Conservation (phyloP, 1,140 invertebrate genomes). For the Heliconius melpomene region DNA sequence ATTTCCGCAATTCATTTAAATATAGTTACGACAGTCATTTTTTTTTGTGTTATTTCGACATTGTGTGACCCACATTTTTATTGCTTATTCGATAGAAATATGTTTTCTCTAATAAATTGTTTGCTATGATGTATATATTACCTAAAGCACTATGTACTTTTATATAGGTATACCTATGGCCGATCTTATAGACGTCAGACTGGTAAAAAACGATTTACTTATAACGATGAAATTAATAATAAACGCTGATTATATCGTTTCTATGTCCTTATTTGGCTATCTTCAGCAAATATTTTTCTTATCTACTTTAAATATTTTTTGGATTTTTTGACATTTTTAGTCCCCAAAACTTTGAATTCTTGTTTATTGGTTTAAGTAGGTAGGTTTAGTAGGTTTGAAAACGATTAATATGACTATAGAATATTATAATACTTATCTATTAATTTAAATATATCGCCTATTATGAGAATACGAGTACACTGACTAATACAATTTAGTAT, state of each 20-base stretch:
- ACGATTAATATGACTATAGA: not conserved
- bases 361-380: too few relatives aligned
- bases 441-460: not conserved
- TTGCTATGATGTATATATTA: not conserved
- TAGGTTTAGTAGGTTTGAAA: not conserved
- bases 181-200: not conserved
- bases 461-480: not conserved
- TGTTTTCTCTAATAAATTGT: not conserved
- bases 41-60: not conserved
- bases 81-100: not conserved
- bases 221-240: too few relatives aligned
- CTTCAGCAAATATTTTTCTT: too few relatives aligned
- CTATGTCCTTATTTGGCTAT: too few relatives aligned
- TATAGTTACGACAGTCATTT: not conserved
- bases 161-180: not conserved
- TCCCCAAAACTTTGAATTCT: too few relatives aligned
- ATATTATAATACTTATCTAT: not conserved
- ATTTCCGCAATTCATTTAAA: slow-evolving; percentile 2
- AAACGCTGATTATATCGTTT: too few relatives aligned
- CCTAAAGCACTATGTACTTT: not conserved
- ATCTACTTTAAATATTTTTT: too few relatives aligned
- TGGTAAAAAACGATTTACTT: not conserved
- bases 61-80: not conserved
- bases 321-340: too few relatives aligned
- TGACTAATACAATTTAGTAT: slow-evolving; percentile 1